phyloP scores from a whole-genome alignment of 2,797 vertebrate species.

The Steatocranus sp. region DNA sequence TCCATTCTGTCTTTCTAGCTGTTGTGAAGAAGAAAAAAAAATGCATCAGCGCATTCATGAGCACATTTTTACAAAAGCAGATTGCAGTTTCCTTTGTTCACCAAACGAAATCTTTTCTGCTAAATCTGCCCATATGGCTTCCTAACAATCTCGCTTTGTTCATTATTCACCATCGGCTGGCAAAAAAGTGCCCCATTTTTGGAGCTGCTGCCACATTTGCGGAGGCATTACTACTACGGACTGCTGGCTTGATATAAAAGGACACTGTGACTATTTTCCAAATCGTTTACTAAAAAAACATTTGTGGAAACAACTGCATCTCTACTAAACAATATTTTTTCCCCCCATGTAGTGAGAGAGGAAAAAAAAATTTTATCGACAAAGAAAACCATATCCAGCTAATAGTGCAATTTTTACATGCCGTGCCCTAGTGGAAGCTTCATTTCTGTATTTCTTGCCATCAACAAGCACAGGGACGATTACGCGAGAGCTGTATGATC shows the following conservation, averaged over 20 bases:
- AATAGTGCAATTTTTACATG: not conserved
- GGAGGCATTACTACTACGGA: not conserved
- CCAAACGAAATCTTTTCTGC: conserved; percentile 27
- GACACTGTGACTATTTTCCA: conserved; percentile 12
- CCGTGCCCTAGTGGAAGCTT: not conserved
- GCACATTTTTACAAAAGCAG: conserved; percentile 40
- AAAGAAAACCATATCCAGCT: not conserved
- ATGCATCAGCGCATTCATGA: not conserved
- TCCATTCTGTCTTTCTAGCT: conserved; percentile 51
- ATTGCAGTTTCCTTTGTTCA: conserved; percentile 40
- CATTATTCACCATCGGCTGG: conserved; percentile 40
- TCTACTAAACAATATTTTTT: not conserved
- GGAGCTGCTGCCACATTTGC: conserved; percentile 20
- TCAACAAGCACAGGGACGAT: not conserved
- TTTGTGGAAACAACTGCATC: not conserved
- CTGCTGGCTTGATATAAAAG: conserved; percentile 2
- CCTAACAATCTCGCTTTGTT: conserved; percentile 20
- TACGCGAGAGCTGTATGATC: not conserved
- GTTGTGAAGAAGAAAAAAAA: not conserved
- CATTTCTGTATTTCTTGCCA: not conserved
- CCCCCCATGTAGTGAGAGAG: not conserved
- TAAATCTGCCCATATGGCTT: conserved; percentile 48
- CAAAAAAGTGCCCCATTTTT: conserved; percentile 12
- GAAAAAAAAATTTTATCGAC: not conserved
- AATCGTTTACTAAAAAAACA: not conserved